phyloP scores from a whole-genome alignment of 2,888 invertebrate genomes.

The Pecten maximus region DNA sequence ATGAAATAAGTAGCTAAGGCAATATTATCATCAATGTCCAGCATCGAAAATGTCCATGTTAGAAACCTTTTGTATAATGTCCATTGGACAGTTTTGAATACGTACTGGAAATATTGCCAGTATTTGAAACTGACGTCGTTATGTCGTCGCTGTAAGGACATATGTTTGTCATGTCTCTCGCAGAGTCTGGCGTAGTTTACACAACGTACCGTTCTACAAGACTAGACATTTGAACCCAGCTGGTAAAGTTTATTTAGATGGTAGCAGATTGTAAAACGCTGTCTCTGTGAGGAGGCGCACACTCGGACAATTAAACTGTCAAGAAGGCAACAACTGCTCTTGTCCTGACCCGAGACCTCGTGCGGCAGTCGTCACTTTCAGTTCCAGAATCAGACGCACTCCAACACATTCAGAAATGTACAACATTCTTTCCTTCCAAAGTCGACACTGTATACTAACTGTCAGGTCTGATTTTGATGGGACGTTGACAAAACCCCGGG shows the following conservation, averaged over 20 bases:
- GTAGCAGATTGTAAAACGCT: not conserved
- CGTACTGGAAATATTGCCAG: too few relatives aligned
- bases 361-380: not conserved
- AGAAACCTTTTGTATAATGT: too few relatives aligned
- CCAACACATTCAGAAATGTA: not conserved
- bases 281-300: not conserved
- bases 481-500: not conserved
- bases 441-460: not conserved
- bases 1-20: too few relatives aligned
- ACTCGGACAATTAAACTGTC: slow-evolving; percentile 5
- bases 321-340: not conserved
- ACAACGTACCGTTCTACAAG: not conserved
- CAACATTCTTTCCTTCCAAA: not conserved
- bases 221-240: not conserved
- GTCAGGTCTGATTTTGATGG: not conserved
- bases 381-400: not conserved
- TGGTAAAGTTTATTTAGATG: not conserved
- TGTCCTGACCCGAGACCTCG: not conserved
- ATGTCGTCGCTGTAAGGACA: too few relatives aligned
- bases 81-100: too few relatives aligned
- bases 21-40: too few relatives aligned
- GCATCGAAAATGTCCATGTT: too few relatives aligned
- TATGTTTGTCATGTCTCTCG: too few relatives aligned
- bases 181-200: too few relatives aligned
- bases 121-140: too few relatives aligned